Conservation (phyloP, 2,797 vertebrate species). For the Monodelphis domestica region DNA sequence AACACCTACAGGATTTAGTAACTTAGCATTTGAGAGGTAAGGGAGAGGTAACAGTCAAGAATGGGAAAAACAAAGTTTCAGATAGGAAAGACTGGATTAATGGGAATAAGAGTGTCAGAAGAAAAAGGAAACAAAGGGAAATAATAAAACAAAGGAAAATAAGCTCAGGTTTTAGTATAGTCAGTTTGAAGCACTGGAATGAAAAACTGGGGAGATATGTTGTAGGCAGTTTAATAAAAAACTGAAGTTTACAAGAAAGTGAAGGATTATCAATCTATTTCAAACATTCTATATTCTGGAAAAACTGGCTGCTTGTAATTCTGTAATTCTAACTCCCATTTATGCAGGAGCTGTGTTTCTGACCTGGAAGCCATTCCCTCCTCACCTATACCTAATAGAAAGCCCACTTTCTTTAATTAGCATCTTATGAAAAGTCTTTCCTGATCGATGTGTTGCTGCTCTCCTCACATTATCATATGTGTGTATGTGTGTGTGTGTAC, state of each 20-base stretch:
- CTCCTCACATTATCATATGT: not conserved
- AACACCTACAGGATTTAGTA: slow-evolving; percentile 7
- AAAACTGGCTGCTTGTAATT: not conserved
- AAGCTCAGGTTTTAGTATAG: not conserved
- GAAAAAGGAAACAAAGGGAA: not conserved
- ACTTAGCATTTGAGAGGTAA: slow-evolving; percentile 8
- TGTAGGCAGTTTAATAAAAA: not conserved
- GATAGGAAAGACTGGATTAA: not conserved
- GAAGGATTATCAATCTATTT: not conserved
- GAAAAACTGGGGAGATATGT: not conserved
- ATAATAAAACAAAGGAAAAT: not conserved
- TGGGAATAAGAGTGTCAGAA: not conserved
- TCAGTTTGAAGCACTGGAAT: not conserved
- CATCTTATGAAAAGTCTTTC: not conserved
- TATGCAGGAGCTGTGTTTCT: not conserved
- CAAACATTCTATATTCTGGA: not conserved
- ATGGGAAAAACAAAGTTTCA: not conserved
- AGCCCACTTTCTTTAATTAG: not conserved
- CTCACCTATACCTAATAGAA: not conserved
- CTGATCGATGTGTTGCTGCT: not conserved
- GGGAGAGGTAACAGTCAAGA: not conserved
- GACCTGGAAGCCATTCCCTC: not conserved
- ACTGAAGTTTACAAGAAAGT: not conserved
- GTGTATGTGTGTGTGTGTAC: too few species aligned
- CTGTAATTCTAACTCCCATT: not conserved